These are phyloP conservation scores for Melanotaenia pygmaea DNA, from an alignment of 2,797 vertebrate genomes.

Conservation along the genomic window DNA sequence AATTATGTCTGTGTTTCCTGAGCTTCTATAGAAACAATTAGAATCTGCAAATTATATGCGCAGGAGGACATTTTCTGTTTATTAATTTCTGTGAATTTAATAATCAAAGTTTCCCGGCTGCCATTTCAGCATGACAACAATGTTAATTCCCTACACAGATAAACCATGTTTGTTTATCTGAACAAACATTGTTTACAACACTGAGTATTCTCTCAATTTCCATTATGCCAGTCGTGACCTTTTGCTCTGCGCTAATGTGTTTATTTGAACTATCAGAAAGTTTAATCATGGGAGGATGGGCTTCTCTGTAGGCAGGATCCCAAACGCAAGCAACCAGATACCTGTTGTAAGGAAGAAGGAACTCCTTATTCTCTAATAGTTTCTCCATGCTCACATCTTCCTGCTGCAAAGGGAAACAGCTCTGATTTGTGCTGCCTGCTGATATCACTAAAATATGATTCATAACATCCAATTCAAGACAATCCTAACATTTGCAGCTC, in stretches of 20 bases:
- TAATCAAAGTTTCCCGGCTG: slow-evolving; percentile 6
- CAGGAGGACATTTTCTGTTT: neutral
- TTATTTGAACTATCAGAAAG: slow-evolving; percentile 4
- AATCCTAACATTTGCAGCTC: slow-evolving; percentile 35
- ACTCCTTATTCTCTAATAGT: neutral
- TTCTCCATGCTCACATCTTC: neutral
- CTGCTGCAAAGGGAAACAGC: neutral
- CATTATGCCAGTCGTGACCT: slow-evolving; percentile 8
- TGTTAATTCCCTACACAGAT: neutral
- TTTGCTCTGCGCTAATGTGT: neutral
- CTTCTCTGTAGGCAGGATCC: neutral
- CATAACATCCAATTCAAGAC: slow-evolving; percentile 18
- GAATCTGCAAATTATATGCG: slow-evolving; percentile 9
- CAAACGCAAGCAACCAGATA: neutral
- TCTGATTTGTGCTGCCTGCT: neutral
- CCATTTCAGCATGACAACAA: neutral
- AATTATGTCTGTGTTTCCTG: neutral
- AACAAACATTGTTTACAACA: neutral
- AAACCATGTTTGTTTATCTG: neutral
- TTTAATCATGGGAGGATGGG: neutral
- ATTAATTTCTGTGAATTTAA: neutral
- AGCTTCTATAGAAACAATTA: slow-evolving; percentile 12
- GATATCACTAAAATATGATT: slow-evolving; percentile 29
- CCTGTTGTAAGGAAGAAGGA: neutral
- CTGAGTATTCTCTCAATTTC: neutral